Evolutionary conservation across 2,113 vertebrate species (phyloP).

Genomic region (Anarrhichthys ocellatus): DNA sequence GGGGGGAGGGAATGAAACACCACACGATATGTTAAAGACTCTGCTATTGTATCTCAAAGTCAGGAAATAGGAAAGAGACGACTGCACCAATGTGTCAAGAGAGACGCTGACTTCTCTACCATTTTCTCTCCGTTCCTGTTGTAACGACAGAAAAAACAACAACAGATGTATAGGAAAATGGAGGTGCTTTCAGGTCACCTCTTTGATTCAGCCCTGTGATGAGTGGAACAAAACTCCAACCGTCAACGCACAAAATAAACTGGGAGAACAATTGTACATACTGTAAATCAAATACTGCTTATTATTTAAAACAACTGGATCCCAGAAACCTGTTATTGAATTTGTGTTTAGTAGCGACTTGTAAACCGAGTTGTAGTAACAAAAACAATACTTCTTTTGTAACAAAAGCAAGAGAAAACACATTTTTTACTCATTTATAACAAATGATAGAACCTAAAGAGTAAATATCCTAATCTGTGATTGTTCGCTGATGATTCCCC

Average conservation of each 20-base stretch:
- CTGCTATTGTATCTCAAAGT: slow-evolving; percentile 55
- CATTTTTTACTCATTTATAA: slow-evolving; percentile 17
- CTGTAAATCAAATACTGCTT: slow-evolving; percentile 65
- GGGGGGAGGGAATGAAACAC: slow-evolving; percentile 56
- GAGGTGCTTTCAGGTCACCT: slow-evolving; percentile 75
- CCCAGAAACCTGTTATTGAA: slow-evolving; percentile 24
- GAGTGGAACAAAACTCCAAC: slow-evolving; percentile 62
- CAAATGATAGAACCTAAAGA: slow-evolving; percentile 44
- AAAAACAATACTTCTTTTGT: slow-evolving; percentile 26
- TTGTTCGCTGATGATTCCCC: slow-evolving; percentile 40
- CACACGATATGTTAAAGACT: slow-evolving; percentile 68
- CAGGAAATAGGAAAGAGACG: slow-evolving; percentile 61
- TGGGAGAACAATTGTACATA: slow-evolving; percentile 34
- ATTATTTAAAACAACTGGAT: slow-evolving; percentile 57
- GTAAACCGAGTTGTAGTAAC: slow-evolving; percentile 25
- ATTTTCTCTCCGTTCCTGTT: slow-evolving; percentile 53
- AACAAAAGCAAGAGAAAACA: slow-evolving; percentile 36
- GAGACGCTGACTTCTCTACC: slow-evolving; percentile 52
- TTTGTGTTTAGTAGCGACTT: slow-evolving; percentile 42
- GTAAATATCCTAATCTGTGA: slow-evolving; percentile 43
- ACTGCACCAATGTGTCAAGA: slow-evolving; percentile 62
- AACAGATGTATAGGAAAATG: slow-evolving; percentile 30
- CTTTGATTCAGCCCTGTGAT: slow-evolving; percentile 76
- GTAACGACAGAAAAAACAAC: slow-evolving; percentile 17
- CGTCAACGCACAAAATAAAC: slow-evolving; percentile 37